Base-by-base conservation (phyloP, 2,888 invertebrate genomes). In the Melanostoma mellinum region DNA sequence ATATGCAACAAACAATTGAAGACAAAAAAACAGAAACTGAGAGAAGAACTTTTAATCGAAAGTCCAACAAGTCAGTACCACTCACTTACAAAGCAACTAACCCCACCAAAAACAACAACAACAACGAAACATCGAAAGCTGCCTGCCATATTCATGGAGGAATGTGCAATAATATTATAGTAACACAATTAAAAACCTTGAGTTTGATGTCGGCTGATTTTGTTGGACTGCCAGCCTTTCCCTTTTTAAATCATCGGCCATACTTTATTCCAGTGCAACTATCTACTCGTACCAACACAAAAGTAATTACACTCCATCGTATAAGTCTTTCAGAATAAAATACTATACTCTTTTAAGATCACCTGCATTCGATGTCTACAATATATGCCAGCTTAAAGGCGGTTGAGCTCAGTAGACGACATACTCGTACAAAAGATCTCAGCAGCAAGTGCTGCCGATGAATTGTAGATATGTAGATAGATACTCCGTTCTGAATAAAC, bases 131-230 rank as follows among this genome's bases (percentile, higher is more conserved):
- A 30, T 10, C 36, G 42, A n/a, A 44, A 61, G 2, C 36, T 20
- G 33, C 58, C 20, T 69, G 48, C 65, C 48, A 40, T 63, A 58
- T 63, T 63, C 63, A 63, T 50, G 63, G 35, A 73, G 74, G 74
- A 79, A 84, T 84, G 78, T 78, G 71, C 78, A 79, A 67, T 75
- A 78, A 78, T 79, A 75, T 71, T 79, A 84, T 84, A 69, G 78
- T 84, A 84, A 84, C 79, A 84, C 84, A 78, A 84, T 84, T 84
- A 79, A 78, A 84, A 84, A 78, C 84, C 84, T 84, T 84, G 84
- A 69, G 50, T 75, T 71, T 78, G 48, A 71, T 71, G 73, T 55
- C 68, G 77, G 77, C 68, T 77, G 72, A 63, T 73, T 60, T 8
- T 30, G 78, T 69, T 65, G 67, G 71, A 75, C 75, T 71, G 63